Conservation (phyloP, 2,888 invertebrate genomes). For the Sylvicola cinctus region DNA sequence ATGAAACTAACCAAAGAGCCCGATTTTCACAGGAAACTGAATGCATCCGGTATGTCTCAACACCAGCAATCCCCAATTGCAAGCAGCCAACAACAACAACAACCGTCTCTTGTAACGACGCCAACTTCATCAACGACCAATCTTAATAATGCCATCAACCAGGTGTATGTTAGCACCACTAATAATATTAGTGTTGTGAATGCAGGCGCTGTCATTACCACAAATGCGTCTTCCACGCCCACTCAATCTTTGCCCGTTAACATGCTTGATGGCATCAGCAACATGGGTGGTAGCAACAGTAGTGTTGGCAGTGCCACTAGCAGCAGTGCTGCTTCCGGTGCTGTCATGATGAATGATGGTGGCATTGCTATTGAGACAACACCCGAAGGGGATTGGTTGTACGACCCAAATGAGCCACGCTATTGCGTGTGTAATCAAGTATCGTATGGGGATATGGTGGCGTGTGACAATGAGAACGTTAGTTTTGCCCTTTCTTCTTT, state of each 20-base stretch:
- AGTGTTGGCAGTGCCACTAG: neutral
- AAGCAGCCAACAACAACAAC: no score
- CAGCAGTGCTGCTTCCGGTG: constrained; percentile 5
- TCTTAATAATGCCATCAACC: neutral
- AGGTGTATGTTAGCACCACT: constrained; percentile 3
- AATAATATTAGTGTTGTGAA: neutral
- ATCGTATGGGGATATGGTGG: constrained; percentile 97
- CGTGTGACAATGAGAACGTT: constrained; percentile 93
- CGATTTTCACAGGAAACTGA: no score
- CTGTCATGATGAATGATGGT: constrained; percentile 14
- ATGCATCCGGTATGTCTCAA: neutral
- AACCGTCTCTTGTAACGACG: neutral
- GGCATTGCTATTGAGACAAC: constrained; percentile 22
- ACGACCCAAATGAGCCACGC: constrained; percentile 88
- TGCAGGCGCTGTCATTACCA: no score
- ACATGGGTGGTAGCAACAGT: constrained; percentile 1
- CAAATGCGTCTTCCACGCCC: neutral
- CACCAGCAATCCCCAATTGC: neutral
- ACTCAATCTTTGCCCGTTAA: neutral
- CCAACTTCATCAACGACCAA: neutral
- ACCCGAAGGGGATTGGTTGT: constrained; percentile 66
- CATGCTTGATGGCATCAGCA: constrained; percentile 3
- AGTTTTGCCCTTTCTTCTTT: no score
- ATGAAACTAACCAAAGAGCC: no score
- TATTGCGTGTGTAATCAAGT: constrained; percentile 96